A percentile compares a stretch with the other conserved stretches of the same genome.
phyloP scores from a whole-genome alignment of 2,888 invertebrate species.

The Arrhopalites spinosus region DNA sequence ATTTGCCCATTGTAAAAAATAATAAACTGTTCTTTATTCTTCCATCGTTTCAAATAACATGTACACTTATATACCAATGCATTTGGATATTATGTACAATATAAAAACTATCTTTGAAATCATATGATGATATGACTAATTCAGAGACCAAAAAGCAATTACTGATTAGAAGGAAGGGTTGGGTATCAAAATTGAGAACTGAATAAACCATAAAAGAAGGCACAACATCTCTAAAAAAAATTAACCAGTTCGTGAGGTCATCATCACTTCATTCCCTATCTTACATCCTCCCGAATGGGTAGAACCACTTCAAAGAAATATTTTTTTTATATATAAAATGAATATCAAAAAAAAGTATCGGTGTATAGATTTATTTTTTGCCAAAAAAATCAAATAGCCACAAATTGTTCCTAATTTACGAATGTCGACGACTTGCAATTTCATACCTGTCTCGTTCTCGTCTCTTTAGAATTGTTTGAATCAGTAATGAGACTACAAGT shows the following conservation, averaged over 20 bases:
- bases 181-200: conserved; percentile 15
- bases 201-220: conserved; percentile 12
- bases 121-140: conserved; percentile 10
- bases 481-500: neutral
- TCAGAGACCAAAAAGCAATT: conserved; percentile 19
- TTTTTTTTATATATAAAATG: no score
- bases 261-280: conserved; percentile 12
- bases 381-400: neutral
- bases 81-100: no score
- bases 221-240: neutral
- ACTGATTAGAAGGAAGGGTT: conserved; percentile 17
- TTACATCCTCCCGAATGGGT: neutral
- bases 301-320: conserved; percentile 24
- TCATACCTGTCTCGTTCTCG: neutral
- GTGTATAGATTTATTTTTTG: neutral
- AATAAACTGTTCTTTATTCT: no score
- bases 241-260: conserved; percentile 24
- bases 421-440: conserved; percentile 1
- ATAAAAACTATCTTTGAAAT: neutral
- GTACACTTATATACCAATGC: no score
- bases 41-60: no score
- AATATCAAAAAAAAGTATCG: neutral
- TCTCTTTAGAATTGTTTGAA: neutral
- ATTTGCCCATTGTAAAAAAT: no score
- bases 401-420: conserved; percentile 18